Conservation (phyloP, 2,888 invertebrate genomes). For the Beris chalybata region DNA sequence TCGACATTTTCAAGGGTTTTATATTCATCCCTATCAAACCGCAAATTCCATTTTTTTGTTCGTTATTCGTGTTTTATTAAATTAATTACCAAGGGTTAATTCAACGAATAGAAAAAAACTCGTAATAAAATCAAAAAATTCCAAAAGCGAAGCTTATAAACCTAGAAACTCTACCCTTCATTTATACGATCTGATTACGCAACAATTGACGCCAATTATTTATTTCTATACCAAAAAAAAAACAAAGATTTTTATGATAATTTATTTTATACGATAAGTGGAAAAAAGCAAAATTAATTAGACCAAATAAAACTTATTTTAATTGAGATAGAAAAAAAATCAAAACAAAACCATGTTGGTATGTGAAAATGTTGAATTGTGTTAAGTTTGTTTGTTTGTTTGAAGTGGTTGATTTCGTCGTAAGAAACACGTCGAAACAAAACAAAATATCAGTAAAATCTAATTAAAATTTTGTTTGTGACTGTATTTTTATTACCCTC, state of each 20-base stretch:
- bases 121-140: too few relatives aligned
- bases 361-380: slow-evolving; percentile 32
- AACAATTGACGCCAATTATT: too few relatives aligned
- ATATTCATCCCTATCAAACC: too few relatives aligned
- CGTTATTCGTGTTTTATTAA: slow-evolving; percentile 17
- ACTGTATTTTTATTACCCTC: slow-evolving; percentile 20
- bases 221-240: neutral
- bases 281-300: slow-evolving; percentile 5
- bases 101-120: neutral
- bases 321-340: slow-evolving; percentile 31
- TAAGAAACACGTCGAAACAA: neutral
- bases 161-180: too few relatives aligned
- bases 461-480: slow-evolving; percentile 23
- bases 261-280: slow-evolving; percentile 11
- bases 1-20: too few relatives aligned
- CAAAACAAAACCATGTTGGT: slow-evolving; percentile 35
- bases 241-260: neutral
- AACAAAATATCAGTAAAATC: neutral
- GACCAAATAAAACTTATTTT: neutral
- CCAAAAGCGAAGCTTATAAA: too few relatives aligned
- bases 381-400: slow-evolving; percentile 34
- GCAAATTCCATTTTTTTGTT: neutral
- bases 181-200: too few relatives aligned
- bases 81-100: slow-evolving; percentile 21
- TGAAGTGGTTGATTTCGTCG: slow-evolving; percentile 9